Evolutionary conservation across 2,888 invertebrate genomes (phyloP).

Genomic region (Aspidiotus destructor): DNA sequence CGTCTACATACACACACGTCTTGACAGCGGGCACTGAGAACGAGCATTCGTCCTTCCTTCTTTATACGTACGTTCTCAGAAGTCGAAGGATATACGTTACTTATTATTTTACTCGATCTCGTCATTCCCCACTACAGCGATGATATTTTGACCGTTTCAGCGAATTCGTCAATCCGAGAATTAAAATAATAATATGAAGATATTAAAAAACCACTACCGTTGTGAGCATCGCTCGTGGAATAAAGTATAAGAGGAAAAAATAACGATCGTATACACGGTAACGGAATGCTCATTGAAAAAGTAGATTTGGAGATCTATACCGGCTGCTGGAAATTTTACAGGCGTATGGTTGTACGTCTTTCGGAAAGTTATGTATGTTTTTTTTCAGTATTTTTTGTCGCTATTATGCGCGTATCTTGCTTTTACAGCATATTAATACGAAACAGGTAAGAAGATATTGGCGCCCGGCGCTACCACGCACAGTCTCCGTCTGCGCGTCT

Average conservation of each 20-base stretch:
- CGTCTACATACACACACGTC: background rate
- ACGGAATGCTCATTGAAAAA: slow-evolving; percentile 7
- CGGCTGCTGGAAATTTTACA: slow-evolving; percentile 16
- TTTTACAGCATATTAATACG: slow-evolving; percentile 26
- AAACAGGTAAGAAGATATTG: slow-evolving; percentile 28
- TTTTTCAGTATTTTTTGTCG: slow-evolving; percentile 12
- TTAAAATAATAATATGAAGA: slow-evolving; percentile 2
- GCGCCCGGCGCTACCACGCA: slow-evolving; percentile 25
- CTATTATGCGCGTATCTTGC: slow-evolving; percentile 4
- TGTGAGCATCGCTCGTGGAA: background rate
- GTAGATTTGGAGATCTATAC: slow-evolving; percentile 23
- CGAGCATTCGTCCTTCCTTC: no score
- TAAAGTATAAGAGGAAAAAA: background rate
- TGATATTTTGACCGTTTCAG: background rate
- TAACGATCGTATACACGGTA: background rate
- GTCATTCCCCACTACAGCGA: background rate
- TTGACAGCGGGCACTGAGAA: no score
- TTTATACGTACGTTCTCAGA: no score
- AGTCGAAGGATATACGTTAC: background rate
- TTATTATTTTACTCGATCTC: background rate
- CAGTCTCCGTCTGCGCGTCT: slow-evolving; percentile 25
- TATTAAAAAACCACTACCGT: background rate
- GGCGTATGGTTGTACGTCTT: slow-evolving; percentile 1
- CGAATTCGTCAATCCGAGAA: background rate
- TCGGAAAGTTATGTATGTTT: background rate